Conservation (phyloP, 2,797 vertebrate species). For the Bufotes viridis region DNA sequence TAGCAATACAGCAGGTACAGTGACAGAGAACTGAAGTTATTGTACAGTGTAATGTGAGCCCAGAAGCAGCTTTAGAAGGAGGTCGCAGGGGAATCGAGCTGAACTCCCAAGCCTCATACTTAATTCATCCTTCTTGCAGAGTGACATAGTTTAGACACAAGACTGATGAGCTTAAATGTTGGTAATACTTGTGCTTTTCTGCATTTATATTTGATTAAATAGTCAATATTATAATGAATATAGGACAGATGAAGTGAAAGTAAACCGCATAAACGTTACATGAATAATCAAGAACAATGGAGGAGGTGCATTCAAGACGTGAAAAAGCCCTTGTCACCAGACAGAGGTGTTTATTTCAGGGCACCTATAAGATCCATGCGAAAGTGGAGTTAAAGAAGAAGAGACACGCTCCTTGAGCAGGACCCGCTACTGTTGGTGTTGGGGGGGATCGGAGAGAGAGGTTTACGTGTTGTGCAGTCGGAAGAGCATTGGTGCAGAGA, state of each 20-base stretch:
- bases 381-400: too few species aligned
- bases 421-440: too few species aligned
- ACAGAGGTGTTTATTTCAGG: too few species aligned
- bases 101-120: neutral
- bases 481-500: too few species aligned
- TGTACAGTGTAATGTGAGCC: neutral
- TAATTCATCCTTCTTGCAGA: conserved; percentile 47
- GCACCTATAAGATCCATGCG: too few species aligned
- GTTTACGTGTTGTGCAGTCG: too few species aligned
- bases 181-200: neutral
- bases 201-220: neutral
- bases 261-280: neutral
- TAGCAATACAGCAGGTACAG: conserved; percentile 18
- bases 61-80: conserved; percentile 50
- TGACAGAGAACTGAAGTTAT: neutral
- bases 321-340: too few species aligned
- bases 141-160: neutral
- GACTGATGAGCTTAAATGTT: neutral
- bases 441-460: too few species aligned
- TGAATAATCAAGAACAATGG: neutral
- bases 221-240: neutral
- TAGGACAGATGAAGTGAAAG: neutral
- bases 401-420: too few species aligned
- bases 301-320: neutral
- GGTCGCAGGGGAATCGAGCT: conserved; percentile 11